Percentiles rank a stretch among this genome's conserved stretches.
Evolutionary conservation across 1,140 invertebrate genomes (phyloP).

Genomic region (Dolichoris vasculosae): DNA sequence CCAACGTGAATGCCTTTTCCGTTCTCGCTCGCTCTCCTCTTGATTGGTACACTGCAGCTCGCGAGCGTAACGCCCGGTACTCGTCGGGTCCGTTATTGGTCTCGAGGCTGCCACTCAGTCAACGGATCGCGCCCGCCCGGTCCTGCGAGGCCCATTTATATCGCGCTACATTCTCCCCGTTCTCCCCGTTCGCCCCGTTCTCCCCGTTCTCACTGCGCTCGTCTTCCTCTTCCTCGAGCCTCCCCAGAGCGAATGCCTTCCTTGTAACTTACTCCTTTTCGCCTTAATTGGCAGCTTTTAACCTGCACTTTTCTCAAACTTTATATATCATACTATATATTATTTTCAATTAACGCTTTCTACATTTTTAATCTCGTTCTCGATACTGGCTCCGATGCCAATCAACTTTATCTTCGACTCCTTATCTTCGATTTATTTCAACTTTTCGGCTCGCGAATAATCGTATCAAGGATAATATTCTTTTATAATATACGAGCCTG

Average conservation of each 20-base stretch:
- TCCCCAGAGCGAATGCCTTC: not conserved
- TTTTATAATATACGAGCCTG: no score
- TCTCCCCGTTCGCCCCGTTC: no score
- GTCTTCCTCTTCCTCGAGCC: no score
- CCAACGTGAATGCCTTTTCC: slow-evolving; percentile 34
- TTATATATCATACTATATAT: not conserved
- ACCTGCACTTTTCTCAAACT: not conserved
- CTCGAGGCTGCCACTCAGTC: slow-evolving; percentile 41
- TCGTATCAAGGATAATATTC: no score
- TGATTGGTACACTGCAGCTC: slow-evolving; percentile 44
- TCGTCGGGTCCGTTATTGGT: slow-evolving; percentile 32
- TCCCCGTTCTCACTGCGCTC: no score
- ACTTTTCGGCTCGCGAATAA: no score
- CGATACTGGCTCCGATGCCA: no score
- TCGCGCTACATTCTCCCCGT: not conserved
- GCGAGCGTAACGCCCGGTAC: slow-evolving; percentile 10
- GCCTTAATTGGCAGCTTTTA: not conserved
- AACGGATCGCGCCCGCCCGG: slow-evolving; percentile 30
- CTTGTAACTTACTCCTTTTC: not conserved
- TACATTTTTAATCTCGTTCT: not conserved
- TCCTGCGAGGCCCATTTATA: not conserved
- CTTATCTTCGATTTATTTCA: no score
- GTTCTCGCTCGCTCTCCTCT: slow-evolving; percentile 28
- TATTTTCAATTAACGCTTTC: not conserved
- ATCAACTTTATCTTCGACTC: no score